Percentiles rank a stretch among this genome's conserved stretches.
phyloP scores from a whole-genome alignment of 2,797 vertebrate species.

The Valencia hispanica region DNA sequence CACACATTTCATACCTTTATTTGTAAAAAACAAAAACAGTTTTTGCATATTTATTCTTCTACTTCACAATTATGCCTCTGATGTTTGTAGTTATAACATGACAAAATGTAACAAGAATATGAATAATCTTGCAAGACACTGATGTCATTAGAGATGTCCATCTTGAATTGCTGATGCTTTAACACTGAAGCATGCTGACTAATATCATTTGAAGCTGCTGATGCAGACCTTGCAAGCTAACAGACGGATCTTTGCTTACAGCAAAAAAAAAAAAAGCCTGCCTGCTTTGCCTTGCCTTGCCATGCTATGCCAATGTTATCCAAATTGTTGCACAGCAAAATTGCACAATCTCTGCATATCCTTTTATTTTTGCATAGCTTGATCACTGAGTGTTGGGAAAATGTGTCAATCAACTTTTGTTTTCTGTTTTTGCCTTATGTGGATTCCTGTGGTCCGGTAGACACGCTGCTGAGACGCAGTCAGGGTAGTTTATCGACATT shows the following conservation, averaged over 20 bases:
- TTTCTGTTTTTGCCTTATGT: conserved; percentile 37
- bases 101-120: background rate
- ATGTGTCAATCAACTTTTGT: conserved; percentile 24
- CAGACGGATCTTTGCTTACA: conserved; percentile 37
- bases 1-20: background rate
- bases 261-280: conserved; percentile 49
- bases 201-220: conserved; percentile 2
- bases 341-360: background rate
- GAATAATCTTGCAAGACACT: background rate
- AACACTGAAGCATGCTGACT: background rate
- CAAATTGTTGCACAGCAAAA: conserved; percentile 14
- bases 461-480: conserved; percentile 48
- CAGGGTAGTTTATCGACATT: conserved; percentile 69
- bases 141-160: background rate
- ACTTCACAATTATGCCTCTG: background rate
- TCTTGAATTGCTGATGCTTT: background rate
- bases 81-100: background rate
- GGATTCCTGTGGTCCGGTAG: conserved; percentile 42
- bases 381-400: conserved; percentile 10
- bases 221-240: conserved; percentile 2
- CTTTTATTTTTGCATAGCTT: background rate
- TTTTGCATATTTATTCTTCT: background rate
- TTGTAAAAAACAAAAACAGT: background rate
- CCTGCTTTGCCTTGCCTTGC: conserved; percentile 72
- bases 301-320: conserved; percentile 54